phyloP scores from a whole-genome alignment of 2,797 vertebrate species.

The Lepus townsendii region DNA sequence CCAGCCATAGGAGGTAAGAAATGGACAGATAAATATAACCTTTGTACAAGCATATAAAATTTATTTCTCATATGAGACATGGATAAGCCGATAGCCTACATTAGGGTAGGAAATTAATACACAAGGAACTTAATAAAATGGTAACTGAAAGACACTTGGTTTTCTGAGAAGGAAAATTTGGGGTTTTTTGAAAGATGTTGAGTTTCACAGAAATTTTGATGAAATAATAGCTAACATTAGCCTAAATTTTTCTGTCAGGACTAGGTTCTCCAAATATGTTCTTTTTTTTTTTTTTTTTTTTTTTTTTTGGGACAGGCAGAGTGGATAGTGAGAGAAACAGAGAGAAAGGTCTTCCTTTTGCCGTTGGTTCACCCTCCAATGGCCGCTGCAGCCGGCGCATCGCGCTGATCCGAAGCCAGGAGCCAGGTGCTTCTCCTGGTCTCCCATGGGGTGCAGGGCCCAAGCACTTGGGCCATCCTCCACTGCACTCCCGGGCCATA shows the following conservation, averaged over 20 bases:
- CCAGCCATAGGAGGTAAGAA: neutral
- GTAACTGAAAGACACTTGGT: neutral
- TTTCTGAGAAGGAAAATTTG: constrained; percentile 44
- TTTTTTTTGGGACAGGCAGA: too few species aligned
- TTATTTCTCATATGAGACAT: neutral
- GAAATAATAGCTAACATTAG: constrained; percentile 23
- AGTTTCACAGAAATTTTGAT: constrained; percentile 23
- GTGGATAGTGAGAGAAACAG: too few species aligned
- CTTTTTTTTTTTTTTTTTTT: too few species aligned
- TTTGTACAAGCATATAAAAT: neutral
- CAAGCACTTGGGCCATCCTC: too few species aligned
- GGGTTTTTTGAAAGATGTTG: neutral
- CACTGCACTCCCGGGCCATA: too few species aligned
- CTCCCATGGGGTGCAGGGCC: too few species aligned
- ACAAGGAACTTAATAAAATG: constrained; percentile 11
- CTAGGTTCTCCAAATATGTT: neutral
- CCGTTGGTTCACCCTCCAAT: too few species aligned
- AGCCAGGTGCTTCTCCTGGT: too few species aligned
- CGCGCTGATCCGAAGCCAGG: too few species aligned
- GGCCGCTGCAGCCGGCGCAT: too few species aligned
- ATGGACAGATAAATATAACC: neutral
- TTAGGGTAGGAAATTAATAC: neutral
- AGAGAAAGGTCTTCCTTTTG: too few species aligned
- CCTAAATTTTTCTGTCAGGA: neutral
- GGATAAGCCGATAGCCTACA: neutral